Base-by-base conservation (phyloP, 2,797 vertebrate genomes). In the Apogon hyalosoma region DNA sequence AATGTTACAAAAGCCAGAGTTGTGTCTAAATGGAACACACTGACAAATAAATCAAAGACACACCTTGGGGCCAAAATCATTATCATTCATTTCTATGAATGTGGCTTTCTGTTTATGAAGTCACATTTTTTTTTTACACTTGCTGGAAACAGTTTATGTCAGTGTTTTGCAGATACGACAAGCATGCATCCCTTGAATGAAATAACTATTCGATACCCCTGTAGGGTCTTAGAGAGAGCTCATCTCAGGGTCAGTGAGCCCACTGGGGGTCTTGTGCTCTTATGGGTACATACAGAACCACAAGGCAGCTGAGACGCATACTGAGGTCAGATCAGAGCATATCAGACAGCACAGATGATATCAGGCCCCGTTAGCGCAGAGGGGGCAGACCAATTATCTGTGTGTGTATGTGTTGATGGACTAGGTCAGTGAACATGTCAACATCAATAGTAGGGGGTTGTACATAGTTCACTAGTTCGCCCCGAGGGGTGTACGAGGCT, bases 401-500 rank as follows among this genome's bases (percentile, higher is more conserved):
- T 76, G 56, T 64, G 55, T 61, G 58, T 54, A 33, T 72, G 62
- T 75, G 79, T 83, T 84, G 82, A 87, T 76, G 67, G 84, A 88
- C 60, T 69, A 90, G 91, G 87, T 90, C 91, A 92, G 80, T 83
- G 85, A 85, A 87, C 88, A 90, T 88, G 90, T 90, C 90, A 87
- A 86, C 88, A 88, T 90, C 73, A 86, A 74, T 85, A 82, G 76
- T 59, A 73, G 70, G 77, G 82, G 78, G 85, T 75, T 84, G 81
- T 45, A 51, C 64, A 71, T 73, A 80, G 85, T 74, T 84, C 79
- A 72, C 43, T 66, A 71, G 63, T 74, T 87, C 2, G n/a, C 77
- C 87, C 80, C 0, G 0, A 69, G 84, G 80, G 81, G 45, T 63
- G 50, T 18, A 56, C 24, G 0, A 40, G 52, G 43, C 50, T 54